A percentile compares a stretch with the other conserved stretches of the same genome.
phyloP scores from a whole-genome alignment of 1,140 invertebrate species.

The Eriosoma lanigerum region DNA sequence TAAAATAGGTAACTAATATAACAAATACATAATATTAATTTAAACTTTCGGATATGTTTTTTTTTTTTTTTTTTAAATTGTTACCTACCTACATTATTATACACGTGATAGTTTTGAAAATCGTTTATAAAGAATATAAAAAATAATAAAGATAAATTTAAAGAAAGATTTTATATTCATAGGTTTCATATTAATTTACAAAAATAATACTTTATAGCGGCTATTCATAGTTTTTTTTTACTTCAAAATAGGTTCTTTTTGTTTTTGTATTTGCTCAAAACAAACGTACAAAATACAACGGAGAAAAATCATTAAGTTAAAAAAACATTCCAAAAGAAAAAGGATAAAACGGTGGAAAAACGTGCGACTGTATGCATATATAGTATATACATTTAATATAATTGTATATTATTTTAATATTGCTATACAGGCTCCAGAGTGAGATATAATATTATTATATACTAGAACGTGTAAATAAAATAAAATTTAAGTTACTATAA shows the following conservation, averaged over 20 bases:
- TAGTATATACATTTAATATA: neutral
- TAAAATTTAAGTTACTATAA: slow-evolving; percentile 29
- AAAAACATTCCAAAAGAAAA: neutral
- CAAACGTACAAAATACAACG: neutral
- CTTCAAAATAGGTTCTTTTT: neutral
- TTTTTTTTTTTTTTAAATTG: too few species aligned
- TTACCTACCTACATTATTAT: too few species aligned
- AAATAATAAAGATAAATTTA: too few species aligned
- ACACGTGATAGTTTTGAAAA: too few species aligned
- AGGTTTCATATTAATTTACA: too few species aligned
- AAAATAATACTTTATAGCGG: too few species aligned
- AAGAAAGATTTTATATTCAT: too few species aligned
- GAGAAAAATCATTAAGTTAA: neutral
- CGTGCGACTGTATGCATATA: neutral
- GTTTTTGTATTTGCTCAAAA: neutral
- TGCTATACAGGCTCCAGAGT: slow-evolving; percentile 28
- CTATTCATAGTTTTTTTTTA: neutral
- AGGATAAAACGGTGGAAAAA: neutral
- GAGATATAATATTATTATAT: neutral
- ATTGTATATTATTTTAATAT: neutral
- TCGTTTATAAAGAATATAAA: too few species aligned
- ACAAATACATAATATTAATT: too few species aligned
- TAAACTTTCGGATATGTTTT: neutral
- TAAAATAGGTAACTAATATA: too few species aligned
- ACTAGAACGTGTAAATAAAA: slow-evolving; percentile 8